A percentile compares a stretch with the other conserved stretches of the same genome.
These are phyloP conservation scores for Halcyon leucocephala DNA, from an alignment of 2,797 vertebrate genomes.

Conservation along the genomic window DNA sequence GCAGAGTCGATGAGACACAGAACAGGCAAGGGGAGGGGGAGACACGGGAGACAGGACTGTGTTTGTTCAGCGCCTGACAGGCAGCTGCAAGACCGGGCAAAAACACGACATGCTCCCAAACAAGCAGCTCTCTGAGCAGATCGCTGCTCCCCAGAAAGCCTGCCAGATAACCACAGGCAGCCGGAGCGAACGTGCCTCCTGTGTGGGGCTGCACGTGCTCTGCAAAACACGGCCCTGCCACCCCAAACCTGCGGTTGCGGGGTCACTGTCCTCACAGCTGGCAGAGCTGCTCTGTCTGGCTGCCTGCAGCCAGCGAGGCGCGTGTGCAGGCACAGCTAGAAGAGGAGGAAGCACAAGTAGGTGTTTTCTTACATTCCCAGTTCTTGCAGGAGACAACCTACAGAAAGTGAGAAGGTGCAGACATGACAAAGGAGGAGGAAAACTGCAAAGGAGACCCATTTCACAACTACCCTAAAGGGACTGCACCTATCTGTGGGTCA, in stretches of 20 bases:
- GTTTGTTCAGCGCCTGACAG: constrained; percentile 44
- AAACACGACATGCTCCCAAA: background rate
- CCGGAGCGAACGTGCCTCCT: background rate
- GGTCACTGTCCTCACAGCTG: background rate
- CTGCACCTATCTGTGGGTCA: background rate
- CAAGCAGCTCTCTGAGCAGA: constrained; percentile 20
- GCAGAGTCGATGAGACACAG: background rate
- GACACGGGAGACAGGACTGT: background rate
- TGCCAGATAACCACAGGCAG: constrained; percentile 23
- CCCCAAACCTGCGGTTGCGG: background rate
- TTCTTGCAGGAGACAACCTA: background rate
- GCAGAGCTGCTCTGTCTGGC: background rate
- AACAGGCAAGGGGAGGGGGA: background rate
- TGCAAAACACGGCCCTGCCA: background rate
- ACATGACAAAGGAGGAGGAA: background rate
- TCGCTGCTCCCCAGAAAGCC: background rate
- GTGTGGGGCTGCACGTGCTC: constrained; percentile 15
- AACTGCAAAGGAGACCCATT: background rate
- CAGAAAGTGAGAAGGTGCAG: background rate
- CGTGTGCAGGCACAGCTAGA: background rate
- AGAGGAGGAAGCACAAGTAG: background rate
- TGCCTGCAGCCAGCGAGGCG: background rate
- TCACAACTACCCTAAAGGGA: background rate
- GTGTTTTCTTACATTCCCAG: background rate
- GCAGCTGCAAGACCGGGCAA: constrained; percentile 66